Conservation (phyloP, 2,113 vertebrate genomes). For the Camelus bactrianus region DNA sequence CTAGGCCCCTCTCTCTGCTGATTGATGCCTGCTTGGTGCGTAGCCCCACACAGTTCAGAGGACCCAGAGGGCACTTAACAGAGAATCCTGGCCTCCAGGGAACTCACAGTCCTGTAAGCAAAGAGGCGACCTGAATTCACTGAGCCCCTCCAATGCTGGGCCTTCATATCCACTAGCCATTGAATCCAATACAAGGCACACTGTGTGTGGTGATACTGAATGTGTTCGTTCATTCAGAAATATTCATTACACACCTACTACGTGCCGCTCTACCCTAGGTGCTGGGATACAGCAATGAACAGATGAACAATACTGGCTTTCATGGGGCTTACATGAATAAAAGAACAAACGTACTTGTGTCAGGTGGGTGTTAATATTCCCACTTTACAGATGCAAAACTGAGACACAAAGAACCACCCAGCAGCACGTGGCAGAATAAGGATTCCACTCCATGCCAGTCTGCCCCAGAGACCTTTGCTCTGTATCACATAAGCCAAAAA, state of each 20-base stretch:
- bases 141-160: neutral
- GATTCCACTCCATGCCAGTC: neutral
- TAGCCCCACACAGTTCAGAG: neutral
- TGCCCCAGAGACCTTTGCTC: neutral
- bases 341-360: neutral
- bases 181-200: neutral
- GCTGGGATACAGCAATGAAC: neutral
- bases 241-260: neutral
- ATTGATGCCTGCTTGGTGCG: neutral
- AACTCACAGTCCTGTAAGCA: conserved; percentile 3
- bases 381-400: neutral
- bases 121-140: neutral
- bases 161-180: neutral
- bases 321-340: neutral
- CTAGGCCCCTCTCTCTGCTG: neutral
- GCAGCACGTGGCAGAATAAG: neutral
- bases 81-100: neutral
- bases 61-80: neutral
- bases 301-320: neutral
- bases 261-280: neutral
- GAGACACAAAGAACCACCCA: neutral
- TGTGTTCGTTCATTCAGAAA: neutral
- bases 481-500: neutral
- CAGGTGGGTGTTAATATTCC: neutral
- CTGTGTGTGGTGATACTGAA: neutral